Evolutionary conservation across 2,113 vertebrate genomes (phyloP).

Genomic region (Phocoena sinus): DNA sequence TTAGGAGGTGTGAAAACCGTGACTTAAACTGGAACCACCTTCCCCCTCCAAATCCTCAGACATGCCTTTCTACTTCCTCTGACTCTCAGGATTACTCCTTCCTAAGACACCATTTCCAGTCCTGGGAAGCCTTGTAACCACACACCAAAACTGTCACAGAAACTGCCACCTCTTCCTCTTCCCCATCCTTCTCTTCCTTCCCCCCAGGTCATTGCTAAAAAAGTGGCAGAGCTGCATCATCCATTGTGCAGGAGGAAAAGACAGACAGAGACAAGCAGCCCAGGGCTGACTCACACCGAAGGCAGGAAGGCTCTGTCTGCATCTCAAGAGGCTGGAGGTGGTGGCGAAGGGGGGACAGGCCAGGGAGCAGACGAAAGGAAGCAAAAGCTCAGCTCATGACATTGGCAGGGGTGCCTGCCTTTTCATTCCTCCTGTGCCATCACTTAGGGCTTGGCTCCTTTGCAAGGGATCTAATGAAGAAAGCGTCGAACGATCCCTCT

Average conservation of each 20-base stretch:
- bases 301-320: conserved; percentile 41
- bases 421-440: not conserved
- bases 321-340: conserved; percentile 27
- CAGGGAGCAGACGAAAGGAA: not conserved
- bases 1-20: not conserved
- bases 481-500: not conserved
- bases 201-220: not conserved
- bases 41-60: not conserved
- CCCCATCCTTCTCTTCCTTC: not conserved
- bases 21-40: not conserved
- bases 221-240: not conserved
- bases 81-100: not conserved
- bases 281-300: not conserved
- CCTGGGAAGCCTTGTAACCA: not conserved
- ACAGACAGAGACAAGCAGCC: not conserved
- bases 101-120: not conserved
- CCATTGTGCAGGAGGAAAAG: not conserved
- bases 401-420: not conserved
- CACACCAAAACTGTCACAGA: not conserved
- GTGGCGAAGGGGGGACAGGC: not conserved
- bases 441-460: not conserved
- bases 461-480: not conserved
- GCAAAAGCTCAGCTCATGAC: not conserved
- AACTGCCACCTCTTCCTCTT: not conserved
- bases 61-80: not conserved